Percentiles rank a stretch among this genome's conserved stretches.
These are phyloP conservation scores for Pongo abelii DNA, from an alignment of 2,113 vertebrate species.

Conservation along the genomic window DNA sequence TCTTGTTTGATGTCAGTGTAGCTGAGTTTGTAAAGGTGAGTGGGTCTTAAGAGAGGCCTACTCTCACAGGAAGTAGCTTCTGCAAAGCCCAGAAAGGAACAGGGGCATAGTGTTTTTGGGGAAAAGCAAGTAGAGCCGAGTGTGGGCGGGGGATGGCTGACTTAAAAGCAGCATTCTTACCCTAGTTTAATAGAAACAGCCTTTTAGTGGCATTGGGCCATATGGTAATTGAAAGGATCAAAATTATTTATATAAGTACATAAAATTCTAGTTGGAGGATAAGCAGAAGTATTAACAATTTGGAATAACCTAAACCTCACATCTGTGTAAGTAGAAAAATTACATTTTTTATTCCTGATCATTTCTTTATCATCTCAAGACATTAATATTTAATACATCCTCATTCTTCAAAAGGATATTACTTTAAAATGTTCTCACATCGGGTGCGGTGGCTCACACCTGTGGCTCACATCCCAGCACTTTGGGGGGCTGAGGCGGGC, in stretches of 20 bases:
- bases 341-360: neutral
- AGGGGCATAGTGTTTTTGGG: neutral
- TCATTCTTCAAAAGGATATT: slow-evolving; percentile 40
- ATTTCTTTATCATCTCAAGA: slow-evolving; percentile 20
- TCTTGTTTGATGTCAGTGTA: neutral
- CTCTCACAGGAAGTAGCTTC: neutral
- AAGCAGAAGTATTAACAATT: neutral
- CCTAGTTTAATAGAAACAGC: neutral
- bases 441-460: too few relatives aligned
- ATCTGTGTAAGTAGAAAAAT: neutral
- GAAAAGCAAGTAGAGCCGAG: neutral
- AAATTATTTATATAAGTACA: neutral
- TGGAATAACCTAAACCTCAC: neutral
- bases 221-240: neutral
- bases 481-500: too few relatives aligned
- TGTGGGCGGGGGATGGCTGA: neutral
- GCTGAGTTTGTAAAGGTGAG: neutral
- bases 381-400: neutral
- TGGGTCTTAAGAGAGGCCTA: neutral
- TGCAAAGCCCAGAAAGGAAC: neutral
- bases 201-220: neutral
- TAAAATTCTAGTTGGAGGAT: neutral
- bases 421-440: neutral
- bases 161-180: neutral
- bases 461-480: too few relatives aligned